phyloP scores from a whole-genome alignment of 2,113 vertebrate genomes.

The Nycticryphes semicollaris region DNA sequence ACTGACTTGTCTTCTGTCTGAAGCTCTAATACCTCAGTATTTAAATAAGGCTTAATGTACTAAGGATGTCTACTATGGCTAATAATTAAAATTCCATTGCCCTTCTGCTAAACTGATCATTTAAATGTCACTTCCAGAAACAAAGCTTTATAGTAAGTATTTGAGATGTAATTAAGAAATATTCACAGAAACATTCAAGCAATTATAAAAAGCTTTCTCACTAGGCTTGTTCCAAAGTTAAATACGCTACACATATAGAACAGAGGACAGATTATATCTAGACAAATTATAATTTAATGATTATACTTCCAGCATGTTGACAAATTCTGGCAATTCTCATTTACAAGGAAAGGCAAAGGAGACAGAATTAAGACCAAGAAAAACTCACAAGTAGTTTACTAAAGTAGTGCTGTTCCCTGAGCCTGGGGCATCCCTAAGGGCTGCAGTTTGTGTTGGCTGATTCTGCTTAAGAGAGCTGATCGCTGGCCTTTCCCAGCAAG shows the following conservation, averaged over 20 bases:
- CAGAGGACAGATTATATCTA: not conserved
- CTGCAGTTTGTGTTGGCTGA: not conserved
- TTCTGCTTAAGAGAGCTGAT: not conserved
- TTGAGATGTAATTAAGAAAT: not conserved
- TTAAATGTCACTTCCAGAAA: not conserved
- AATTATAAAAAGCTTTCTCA: constrained; percentile 6
- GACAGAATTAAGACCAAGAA: not conserved
- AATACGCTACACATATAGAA: not conserved
- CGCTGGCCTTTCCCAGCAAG: not conserved
- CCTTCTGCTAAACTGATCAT: not conserved
- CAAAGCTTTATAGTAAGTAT: not conserved
- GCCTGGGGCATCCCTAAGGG: not conserved
- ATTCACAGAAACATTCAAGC: not conserved
- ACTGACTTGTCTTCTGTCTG: not conserved
- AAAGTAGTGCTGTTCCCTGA: not conserved
- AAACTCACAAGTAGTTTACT: not conserved
- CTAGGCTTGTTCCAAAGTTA: not conserved
- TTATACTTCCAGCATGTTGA: not conserved
- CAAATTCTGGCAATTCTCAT: not conserved
- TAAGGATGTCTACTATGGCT: not conserved
- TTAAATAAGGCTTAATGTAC: not conserved
- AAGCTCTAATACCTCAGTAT: not conserved
- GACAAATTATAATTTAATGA: constrained; percentile 11
- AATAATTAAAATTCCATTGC: constrained; percentile 3
- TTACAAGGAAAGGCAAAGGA: not conserved